Base-by-base conservation (phyloP, 2,113 vertebrate genomes). In the Leucoraja erinaceus region DNA sequence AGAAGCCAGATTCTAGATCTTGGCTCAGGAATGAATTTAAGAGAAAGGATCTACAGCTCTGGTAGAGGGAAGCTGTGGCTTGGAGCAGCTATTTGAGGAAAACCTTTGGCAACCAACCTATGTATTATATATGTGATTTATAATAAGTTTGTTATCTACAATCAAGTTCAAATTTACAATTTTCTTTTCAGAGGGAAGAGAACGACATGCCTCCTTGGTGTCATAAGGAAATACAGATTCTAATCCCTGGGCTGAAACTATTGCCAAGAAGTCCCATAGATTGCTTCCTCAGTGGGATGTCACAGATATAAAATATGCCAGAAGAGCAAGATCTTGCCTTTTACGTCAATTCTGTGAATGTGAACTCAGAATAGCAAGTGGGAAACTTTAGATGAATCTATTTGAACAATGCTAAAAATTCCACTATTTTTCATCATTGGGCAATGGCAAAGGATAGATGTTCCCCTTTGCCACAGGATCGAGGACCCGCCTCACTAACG, bases 1-100 rank as follows among this genome's bases (percentile, higher is more conserved):
- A 72, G 31, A 47, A 91, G 90, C 90, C 90, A 91, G 90, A 54
- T 90, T 91, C 33, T 54, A 72, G 66, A 72, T 54, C 66, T 72
- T 68, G 9, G 38, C 31, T 91, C 90, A 74, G 33, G 31, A 47
- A 91, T 38, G 33, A 47, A 91, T 91, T 54, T 91, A 68, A 90
- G 63, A 88, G 56, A 66, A 66, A 72, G 86, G 28, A 33, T 70
- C 88, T 47, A 20, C 33, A 91, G 54, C 8, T 22, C 31, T 72
- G 68, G 20, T 38, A 22, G 90, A 91, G 66, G 56, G 68, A 54
- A 38, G 9, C 63, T 91, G 20, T 20, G 70, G 66, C 22, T 91
- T 68, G 72, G 31, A 63, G 8, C 11, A 72, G 20, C 70, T 91
- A 91, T 54, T 11, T 91, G 68, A 47, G 47, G 68, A 91, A 70